Evolutionary conservation across 2,888 invertebrate genomes (phyloP), one percentile per base, ranked within the genome.

Genomic region (Achlya flavicornis): DNA sequence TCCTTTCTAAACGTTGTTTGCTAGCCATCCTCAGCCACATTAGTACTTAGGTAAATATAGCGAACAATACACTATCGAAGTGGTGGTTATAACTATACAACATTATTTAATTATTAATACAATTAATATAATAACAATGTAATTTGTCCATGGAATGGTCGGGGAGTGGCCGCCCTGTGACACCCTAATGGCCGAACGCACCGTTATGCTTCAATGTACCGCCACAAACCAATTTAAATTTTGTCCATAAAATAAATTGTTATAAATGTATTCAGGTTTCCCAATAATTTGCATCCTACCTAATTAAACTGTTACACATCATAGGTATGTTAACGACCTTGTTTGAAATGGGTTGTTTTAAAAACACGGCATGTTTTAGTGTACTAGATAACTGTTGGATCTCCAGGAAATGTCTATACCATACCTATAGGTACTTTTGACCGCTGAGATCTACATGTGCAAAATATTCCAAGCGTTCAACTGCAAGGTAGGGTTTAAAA

Each of bases 91-190:
- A 3, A 4, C 4, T 33, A 63, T 71, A 71, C 73, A 72, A 70
- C 11, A 10, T 38, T 38, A 12, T 41, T 3, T 12, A 41, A 75
- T 70, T 69, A 64, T 65, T 62, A 68, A 67, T 72, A 63, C 64
- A 72, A 74, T 78, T 79, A 80, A 83, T 81, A 77, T 82, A 84
- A 81, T 75, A 80, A 78, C 77, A 76, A 79, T 78, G 80, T 83
- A 84, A 85, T 86, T 85, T 82, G 77, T 77, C 63, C 66, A 75
- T 79, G 77, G 74, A 76, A 79, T 71, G 71, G 71, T 68, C 63
- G 63, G 62, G 64, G 73, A 66, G 66, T 68, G 73, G 78, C 65
- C 66, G 71, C 70, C 35, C 68, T 71, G 83, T 74, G 84, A 83
- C 78, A 64, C 65, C 78, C 76, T 84, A 84, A 84, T 78, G 84